These are phyloP conservation scores for Adelphocoris suturalis DNA, from an alignment of 2,888 invertebrate species.

Conservation along the genomic window DNA sequence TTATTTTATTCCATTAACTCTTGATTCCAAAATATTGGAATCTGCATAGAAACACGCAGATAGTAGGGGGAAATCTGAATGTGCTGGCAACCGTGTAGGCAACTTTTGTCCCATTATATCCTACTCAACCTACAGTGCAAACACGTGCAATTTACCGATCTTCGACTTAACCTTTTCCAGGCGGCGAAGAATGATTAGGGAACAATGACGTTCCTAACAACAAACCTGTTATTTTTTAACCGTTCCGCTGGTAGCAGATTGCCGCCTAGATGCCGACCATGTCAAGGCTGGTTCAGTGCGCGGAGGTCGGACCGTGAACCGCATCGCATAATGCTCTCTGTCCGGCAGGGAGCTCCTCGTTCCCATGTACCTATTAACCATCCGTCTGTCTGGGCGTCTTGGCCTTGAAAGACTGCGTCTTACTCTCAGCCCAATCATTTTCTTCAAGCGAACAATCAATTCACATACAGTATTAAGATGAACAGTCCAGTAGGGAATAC, in stretches of 20 bases:
- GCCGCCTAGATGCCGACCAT: background rate
- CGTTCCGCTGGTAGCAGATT: background rate
- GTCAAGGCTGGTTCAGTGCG: constrained; percentile 31
- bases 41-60: no score
- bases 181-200: background rate
- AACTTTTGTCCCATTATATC: no score
- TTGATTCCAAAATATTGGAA: no score
- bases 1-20: no score
- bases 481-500: no score
- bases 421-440: background rate
- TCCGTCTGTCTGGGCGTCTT: background rate
- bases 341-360: background rate
- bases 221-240: constrained; percentile 34
- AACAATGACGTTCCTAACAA: background rate
- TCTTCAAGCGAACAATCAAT: background rate
- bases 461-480: no score
- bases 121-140: no score
- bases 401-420: constrained; percentile 1
- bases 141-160: no score
- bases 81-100: no score
- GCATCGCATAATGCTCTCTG: constrained; percentile 7
- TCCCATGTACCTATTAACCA: background rate
- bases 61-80: no score
- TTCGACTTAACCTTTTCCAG: no score
- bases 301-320: background rate